These are phyloP conservation scores for Cinclus mexicanus DNA, from an alignment of 2,113 vertebrate genomes.

Conservation along the genomic window DNA sequence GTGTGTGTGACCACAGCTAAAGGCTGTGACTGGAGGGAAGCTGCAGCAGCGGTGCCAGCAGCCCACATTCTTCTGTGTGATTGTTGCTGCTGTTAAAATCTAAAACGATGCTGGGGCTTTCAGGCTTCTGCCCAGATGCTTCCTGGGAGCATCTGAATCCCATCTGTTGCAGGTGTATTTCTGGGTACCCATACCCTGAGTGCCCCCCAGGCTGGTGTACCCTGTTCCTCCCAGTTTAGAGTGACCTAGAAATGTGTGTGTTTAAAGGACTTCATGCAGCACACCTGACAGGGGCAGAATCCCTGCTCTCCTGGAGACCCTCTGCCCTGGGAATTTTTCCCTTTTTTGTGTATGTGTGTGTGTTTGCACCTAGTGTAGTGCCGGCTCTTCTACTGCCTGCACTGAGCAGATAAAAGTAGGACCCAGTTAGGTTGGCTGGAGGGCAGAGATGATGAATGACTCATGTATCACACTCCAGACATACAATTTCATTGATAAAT, in stretches of 20 bases:
- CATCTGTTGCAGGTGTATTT: not conserved
- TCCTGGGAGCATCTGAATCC: not conserved
- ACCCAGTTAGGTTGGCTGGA: not conserved
- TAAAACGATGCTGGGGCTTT: conserved; percentile 32
- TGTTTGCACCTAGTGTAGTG: not conserved
- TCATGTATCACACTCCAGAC: not conserved
- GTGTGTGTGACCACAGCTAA: not conserved
- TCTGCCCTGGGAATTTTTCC: not conserved
- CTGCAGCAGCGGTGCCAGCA: not conserved
- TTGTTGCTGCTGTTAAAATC: conserved; percentile 13
- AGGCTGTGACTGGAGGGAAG: not conserved
- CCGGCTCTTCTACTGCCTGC: not conserved
- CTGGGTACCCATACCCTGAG: not conserved
- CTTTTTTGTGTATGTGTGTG: not conserved
- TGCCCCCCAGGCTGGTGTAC: not conserved
- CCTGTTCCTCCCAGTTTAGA: not conserved
- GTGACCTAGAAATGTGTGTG: conserved; percentile 53
- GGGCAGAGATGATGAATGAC: not conserved
- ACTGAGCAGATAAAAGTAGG: not conserved
- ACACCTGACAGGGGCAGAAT: not conserved
- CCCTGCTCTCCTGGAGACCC: not conserved
- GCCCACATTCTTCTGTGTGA: not conserved
- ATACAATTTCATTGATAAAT: not conserved
- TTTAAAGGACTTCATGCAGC: not conserved
- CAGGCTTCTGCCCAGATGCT: not conserved